Conservation (phyloP, 1,140 invertebrate genomes). For the Cydia strobilella region DNA sequence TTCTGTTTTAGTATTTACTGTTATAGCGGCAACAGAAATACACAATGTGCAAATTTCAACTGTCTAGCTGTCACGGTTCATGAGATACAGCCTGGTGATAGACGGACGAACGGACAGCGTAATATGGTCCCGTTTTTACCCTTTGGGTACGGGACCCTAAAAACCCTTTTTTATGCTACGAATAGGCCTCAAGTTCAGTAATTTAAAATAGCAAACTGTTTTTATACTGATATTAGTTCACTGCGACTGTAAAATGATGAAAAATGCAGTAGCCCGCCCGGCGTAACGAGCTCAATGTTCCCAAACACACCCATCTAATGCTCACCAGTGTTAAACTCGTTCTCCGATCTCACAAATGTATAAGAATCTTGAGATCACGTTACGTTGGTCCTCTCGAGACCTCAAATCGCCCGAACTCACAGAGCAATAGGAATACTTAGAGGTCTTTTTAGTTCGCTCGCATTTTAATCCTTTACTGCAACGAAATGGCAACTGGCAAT, state of each 20-base stretch:
- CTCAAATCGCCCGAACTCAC: background rate
- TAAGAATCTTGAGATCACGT: background rate
- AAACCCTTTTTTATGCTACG: too few relatives aligned
- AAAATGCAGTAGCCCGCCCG: constrained; percentile 15
- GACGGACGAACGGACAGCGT: too few relatives aligned
- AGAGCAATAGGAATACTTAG: background rate
- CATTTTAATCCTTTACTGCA: background rate
- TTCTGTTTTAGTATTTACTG: too few relatives aligned
- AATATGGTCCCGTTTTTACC: too few relatives aligned
- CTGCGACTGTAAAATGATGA: constrained; percentile 11
- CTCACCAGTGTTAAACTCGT: background rate
- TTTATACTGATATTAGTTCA: background rate
- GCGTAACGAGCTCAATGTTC: background rate
- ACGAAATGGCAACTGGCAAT: background rate
- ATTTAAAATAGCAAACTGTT: background rate
- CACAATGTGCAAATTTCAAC: too few relatives aligned
- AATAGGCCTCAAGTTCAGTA: too few relatives aligned
- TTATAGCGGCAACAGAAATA: too few relatives aligned
- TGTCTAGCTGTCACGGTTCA: too few relatives aligned
- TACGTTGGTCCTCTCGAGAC: background rate
- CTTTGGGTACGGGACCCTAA: too few relatives aligned
- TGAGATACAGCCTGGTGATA: too few relatives aligned
- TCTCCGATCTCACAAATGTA: background rate
- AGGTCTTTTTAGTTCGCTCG: background rate
- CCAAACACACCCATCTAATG: background rate